Base-by-base conservation (phyloP, 2,888 invertebrate species). In the Choreutis nemorana region DNA sequence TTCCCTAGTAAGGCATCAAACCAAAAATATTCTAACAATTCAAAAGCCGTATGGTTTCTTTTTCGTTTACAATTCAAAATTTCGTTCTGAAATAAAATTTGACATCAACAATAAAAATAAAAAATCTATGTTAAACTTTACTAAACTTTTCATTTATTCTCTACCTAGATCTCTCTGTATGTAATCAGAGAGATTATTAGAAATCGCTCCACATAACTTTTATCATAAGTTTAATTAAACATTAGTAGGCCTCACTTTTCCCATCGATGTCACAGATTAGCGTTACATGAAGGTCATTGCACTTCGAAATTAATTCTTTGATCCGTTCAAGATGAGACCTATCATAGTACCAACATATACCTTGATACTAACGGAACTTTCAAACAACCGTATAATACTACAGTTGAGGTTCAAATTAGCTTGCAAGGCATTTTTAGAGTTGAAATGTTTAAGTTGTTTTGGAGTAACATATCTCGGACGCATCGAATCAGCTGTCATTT, bases 231-330 rank as follows among this genome's bases (percentile, higher is more conserved):
- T n/a, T n/a, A n/a, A n/a, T n/a, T n/a, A n/a, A n/a, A n/a, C n/a
- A n/a, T n/a, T n/a, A n/a, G n/a, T n/a, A n/a, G n/a, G n/a, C n/a
- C 29, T 23, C 27, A 26, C 57, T 62, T 67, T 61, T 51, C 61
- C 60, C 58, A 56, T 51, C 44, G 45, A 53, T 63, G 60, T 62
- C 63, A 62, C 58, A 55, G 56, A 55, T 55, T 55, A 48, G 41
- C 45, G 40, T 50, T 45, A 47, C 49, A 39, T 47, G 54, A 63
- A 66, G 66, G 66, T 67, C 65, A 61, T 64, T 66, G 60, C 50
- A 57, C 63, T 50, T 55, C 55, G 46, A 61, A 65, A 68, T 72
- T 67, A 68, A 71, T 73, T 73, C 73, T 60, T 43, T 55, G 58
- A 55, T 60, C 56, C 50, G 51, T 50, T 52, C 45, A 52, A 64